Percentiles rank a stretch among this genome's conserved stretches.
phyloP scores from a whole-genome alignment of 2,113 vertebrate genomes.

The Sphyrna mokarran region DNA sequence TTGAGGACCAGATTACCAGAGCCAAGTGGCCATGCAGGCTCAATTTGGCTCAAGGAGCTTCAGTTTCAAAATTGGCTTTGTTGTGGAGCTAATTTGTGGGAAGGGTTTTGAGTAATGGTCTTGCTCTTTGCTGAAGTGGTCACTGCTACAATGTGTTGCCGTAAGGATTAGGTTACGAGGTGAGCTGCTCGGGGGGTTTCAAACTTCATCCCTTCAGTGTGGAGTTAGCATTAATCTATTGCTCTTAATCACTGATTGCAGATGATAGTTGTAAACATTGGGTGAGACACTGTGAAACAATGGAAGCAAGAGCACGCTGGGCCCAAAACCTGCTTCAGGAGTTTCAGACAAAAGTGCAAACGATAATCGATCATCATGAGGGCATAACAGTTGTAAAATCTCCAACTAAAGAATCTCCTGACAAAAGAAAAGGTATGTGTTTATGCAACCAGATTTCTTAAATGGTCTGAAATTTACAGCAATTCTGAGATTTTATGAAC shows the following conservation, averaged over 20 bases:
- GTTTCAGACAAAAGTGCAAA: constrained; percentile 62
- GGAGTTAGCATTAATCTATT: neutral
- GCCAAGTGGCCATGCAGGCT: neutral
- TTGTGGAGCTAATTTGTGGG: neutral
- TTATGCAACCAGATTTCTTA: neutral
- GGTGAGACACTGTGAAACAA: constrained; percentile 80
- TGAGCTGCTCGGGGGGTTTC: neutral
- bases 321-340: constrained; percentile 73
- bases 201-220: neutral
- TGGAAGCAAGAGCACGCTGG: constrained; percentile 86
- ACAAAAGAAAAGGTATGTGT: constrained; percentile 15
- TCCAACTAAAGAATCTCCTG: constrained; percentile 15
- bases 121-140: neutral
- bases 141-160: neutral
- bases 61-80: neutral
- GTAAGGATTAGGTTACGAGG: neutral
- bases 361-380: neutral
- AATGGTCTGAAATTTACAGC: neutral
- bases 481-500: neutral
- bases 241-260: constrained; percentile 41
- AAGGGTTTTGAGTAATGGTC: neutral
- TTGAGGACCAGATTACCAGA: neutral
- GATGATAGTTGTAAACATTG: constrained; percentile 82
- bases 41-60: neutral
- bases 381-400: neutral